Base-by-base conservation (phyloP, 2,888 invertebrate species). In the Leucania comma region DNA sequence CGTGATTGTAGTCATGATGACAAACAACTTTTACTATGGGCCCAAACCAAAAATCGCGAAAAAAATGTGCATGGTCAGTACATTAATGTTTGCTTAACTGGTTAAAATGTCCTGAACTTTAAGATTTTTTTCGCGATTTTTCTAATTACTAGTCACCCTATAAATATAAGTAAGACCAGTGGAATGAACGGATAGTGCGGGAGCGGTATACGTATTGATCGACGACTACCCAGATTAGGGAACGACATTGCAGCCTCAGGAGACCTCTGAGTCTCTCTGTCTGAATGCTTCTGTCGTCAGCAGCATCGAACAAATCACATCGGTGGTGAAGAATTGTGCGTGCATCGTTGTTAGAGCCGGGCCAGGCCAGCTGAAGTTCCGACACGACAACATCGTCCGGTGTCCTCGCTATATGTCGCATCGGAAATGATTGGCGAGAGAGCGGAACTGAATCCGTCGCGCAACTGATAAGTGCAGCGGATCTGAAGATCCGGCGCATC, bases 351-450 rank as follows among this genome's bases (percentile, higher is more conserved):
- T 17, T 42, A 17, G 42, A 17, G 17, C 38, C 1, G 3, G 38
- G 38, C 14, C 38, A 38, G 38, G 38, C 38, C 38, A 14, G 38
- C 2, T 38, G 14, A 4, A 1, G 38, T 14, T 1, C 32, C 32
- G 32, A 32, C 9, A 10, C 48, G 22, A 10, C 12, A 3, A 10
- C 10, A 6, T 20, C 48, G 32, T 68, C 80, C 78, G 76, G 57
- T 71, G 75, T 75, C 84, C 64, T 66, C 71, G 48, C 12, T 56
- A 66, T 48, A 22, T 46, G 54, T 24, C 57, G 56, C 67, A 51
- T 69, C 74, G 78, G 82, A 80, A 73, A 51, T 68, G 29, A 74
- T 68, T 51, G 53, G 32, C 56, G 63, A 64, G 57, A 59, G 61
- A 20, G 57, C 72, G 78, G 75, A 79, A 77, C 61, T 71, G 59